Percentiles rank a stretch among this genome's conserved stretches.
Evolutionary conservation across 1,140 invertebrate genomes (phyloP).

Genomic region (Nylanderia fulva): DNA sequence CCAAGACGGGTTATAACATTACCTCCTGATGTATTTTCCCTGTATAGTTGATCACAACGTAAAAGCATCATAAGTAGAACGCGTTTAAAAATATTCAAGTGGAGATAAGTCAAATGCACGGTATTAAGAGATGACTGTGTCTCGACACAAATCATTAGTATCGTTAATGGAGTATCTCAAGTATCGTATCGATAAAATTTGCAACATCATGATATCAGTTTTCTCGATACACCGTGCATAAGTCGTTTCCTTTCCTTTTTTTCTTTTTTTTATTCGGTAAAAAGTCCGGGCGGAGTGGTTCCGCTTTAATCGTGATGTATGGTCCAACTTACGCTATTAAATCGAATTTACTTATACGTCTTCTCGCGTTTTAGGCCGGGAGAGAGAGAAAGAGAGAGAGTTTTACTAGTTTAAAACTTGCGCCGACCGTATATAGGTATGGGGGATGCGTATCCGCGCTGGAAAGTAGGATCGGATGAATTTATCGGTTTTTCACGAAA

Average conservation of each 20-base stretch:
- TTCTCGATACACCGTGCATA: neutral
- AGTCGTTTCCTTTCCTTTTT: conserved; percentile 13
- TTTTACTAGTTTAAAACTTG: conserved; percentile 62
- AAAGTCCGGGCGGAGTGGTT: conserved; percentile 19
- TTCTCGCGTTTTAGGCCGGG: conserved; percentile 60
- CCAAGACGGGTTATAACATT: neutral
- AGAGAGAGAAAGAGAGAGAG: conserved; percentile 21
- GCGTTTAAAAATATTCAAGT: neutral
- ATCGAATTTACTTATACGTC: conserved; percentile 70
- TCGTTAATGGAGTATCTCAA: neutral
- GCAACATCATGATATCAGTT: neutral
- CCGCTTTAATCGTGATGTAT: conserved; percentile 54
- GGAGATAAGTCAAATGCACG: neutral
- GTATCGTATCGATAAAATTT: neutral
- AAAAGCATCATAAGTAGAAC: neutral
- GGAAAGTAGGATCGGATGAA: conserved; percentile 60
- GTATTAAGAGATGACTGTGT: neutral
- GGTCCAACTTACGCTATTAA: conserved; percentile 65
- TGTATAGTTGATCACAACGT: neutral
- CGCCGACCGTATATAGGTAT: neutral
- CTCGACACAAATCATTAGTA: neutral
- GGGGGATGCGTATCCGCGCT: conserved; percentile 48
- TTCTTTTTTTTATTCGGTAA: neutral
- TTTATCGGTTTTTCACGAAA: conserved; percentile 59
- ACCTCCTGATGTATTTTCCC: neutral